Evolutionary conservation across 1,140 invertebrate species (phyloP), one percentile per base, ranked within the genome.

Genomic region (Colletes gigas): DNA sequence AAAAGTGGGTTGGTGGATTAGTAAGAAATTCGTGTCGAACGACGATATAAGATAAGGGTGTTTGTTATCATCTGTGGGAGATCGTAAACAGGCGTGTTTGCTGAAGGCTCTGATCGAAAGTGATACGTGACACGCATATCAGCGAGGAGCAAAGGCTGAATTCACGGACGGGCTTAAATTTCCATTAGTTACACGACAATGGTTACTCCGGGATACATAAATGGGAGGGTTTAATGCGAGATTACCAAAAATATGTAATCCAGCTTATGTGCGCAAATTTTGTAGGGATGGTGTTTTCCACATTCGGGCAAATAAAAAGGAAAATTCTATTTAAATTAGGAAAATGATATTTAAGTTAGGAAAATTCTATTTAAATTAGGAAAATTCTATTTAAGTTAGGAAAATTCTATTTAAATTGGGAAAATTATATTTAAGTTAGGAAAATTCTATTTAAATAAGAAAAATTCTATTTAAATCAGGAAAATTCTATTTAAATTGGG

Each of bases 41-140:
- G 63, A 50, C 41, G 60, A 68, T 67, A 66, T 44, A n/a, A 83
- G 85, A 88, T 90, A 89, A 87, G 81, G 78, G 84, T 83, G 86
- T 77, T 90, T 86, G 89, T 91, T 92, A 91, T 88, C 88, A 88
- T 90, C 89, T 86, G 77, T n/a, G 81, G 85, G 88, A 92, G 91
- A 92, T 92, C 90, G 90, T 91, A 92, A 92, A 92, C 89, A 92
- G 89, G 83, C 87, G 88, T 92, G 91, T 93, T 92, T 92, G 92
- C 88, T 89, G 83, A 90, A 85, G 88, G 87, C 83, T 87, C 84
- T 30, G 87, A 55, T 81, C 83, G 88, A 89, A 91, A 92, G 91
- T 92, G 91, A 92, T 92, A 92, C 92, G 91, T 92, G 90, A 92
- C 92, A 92, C 90, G 92, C 91, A 92, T 93, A 88, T 86, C 85